Percentiles rank a stretch among this genome's conserved stretches.
These are phyloP conservation scores for Myrmecobius fasciatus DNA, from an alignment of 2,113 vertebrate species.

Conservation along the genomic window DNA sequence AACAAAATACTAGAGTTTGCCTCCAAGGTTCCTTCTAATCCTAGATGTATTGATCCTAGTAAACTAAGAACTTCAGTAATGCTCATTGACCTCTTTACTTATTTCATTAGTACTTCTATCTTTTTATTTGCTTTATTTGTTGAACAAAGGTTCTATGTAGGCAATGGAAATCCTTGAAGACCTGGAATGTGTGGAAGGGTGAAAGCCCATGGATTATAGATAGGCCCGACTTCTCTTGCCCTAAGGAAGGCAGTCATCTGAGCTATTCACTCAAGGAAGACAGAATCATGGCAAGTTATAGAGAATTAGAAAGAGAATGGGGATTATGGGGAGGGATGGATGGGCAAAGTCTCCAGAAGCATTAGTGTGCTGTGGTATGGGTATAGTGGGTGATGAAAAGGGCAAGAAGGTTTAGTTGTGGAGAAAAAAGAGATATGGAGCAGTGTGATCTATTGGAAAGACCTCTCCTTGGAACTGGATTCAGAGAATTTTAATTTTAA, in stretches of 20 bases:
- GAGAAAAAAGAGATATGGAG: background rate
- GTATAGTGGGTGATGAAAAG: background rate
- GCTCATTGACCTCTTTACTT: background rate
- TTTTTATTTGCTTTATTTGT: background rate
- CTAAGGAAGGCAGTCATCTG: conserved; percentile 3
- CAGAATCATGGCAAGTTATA: background rate
- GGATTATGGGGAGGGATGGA: background rate
- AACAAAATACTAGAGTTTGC: background rate
- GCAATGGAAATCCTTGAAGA: background rate
- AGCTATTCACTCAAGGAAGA: conserved; percentile 14
- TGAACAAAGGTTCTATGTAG: background rate
- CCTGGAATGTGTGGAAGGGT: background rate
- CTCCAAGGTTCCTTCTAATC: background rate
- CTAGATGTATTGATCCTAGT: background rate
- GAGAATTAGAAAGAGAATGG: background rate
- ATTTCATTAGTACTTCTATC: background rate
- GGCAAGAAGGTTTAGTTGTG: background rate
- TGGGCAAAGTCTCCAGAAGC: background rate
- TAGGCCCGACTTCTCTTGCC: conserved; percentile 39
- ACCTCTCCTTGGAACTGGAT: background rate
- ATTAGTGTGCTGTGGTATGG: background rate
- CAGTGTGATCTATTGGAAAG: background rate
- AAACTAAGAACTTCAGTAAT: background rate
- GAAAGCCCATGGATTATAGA: background rate
- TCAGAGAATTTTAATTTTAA: background rate